Evolutionary conservation across 2,888 invertebrate species (phyloP), one percentile per base, ranked within the genome.

Genomic region (Diabrotica balteata): DNA sequence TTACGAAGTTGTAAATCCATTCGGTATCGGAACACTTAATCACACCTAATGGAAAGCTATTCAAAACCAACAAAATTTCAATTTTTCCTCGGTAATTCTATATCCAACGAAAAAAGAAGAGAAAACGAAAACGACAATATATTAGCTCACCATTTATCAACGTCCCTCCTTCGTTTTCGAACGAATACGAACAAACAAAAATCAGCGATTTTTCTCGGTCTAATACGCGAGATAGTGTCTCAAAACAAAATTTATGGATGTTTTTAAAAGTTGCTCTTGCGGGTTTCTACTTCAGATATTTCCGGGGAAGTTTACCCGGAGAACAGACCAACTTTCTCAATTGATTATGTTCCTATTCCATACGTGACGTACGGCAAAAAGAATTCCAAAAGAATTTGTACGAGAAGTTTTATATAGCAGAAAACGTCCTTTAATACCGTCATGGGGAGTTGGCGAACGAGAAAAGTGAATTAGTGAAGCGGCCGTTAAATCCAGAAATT

Each of bases 181-280:
- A 43, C 49, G 52, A 55, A 11, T 55, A 58, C 51, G 54, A 67
- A 67, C 67, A 69, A 72, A 72, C 70, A 70, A 67, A 68, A 68
- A 70, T 72, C 70, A 64, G 66, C 72, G 66, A 72, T 72, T 66
- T 72, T 72, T 70, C 66, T 70, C 59, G 63, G 67, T 68, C 70
- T 68, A 70, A 70, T 70, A 68, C 63, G 47, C 55, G 63, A 68
- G 72, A 69, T 71, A 68, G 64, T 66, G 70, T 70, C 60, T 67
- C 68, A 53, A 52, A 61, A 63, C 50, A 62, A 70, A 70, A 70
- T 70, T 72, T 72, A 70, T 70, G 53, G 71, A 55, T 67, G 53
- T 65, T 71, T 69, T 71, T 64, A 57, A 71, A 63, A 68, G 67
- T 62, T 62, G 47, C 49, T 59, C 59, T 69, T 68, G 68, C 57